Conservation (phyloP, 1,140 invertebrate species). For the Cherax quadricarinatus region DNA sequence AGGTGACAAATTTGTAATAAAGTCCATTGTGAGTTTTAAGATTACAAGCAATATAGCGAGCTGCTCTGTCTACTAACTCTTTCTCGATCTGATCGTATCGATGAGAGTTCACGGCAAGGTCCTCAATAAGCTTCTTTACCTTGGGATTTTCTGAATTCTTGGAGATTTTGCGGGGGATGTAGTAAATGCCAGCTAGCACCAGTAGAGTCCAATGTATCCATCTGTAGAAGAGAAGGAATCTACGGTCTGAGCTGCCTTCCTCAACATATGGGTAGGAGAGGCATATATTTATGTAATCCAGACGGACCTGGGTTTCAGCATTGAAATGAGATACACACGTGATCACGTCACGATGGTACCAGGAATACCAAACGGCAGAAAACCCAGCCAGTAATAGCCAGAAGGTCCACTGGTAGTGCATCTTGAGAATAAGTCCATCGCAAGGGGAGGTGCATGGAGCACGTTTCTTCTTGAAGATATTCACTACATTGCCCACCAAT, state of each 20-base stretch:
- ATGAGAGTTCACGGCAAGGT: slow-evolving; percentile 59
- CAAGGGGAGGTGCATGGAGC: slow-evolving; percentile 64
- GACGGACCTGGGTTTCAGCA: slow-evolving; percentile 64
- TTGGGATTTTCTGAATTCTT: slow-evolving; percentile 68
- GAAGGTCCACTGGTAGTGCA: slow-evolving; percentile 70
- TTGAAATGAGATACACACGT: slow-evolving; percentile 68
- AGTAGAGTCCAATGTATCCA: slow-evolving; percentile 69
- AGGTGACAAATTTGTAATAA: slow-evolving; percentile 68
- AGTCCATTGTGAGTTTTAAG: slow-evolving; percentile 67
- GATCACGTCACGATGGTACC: slow-evolving; percentile 68
- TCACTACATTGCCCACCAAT: slow-evolving; percentile 68
- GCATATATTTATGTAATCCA: slow-evolving; percentile 68
- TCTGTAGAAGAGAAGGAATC: slow-evolving; percentile 67
- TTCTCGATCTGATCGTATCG: slow-evolving; percentile 65
- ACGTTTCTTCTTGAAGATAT: slow-evolving; percentile 70
- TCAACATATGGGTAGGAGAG: slow-evolving; percentile 67
- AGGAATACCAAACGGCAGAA: slow-evolving; percentile 66
- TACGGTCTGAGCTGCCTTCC: slow-evolving; percentile 40
- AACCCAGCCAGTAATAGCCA: slow-evolving; percentile 68
- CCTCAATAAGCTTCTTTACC: slow-evolving; percentile 66
- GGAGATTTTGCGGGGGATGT: slow-evolving; percentile 67
- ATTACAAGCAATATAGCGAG: slow-evolving; percentile 61
- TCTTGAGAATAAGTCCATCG: slow-evolving; percentile 67
- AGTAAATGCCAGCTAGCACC: slow-evolving; percentile 69
- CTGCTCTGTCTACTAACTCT: slow-evolving; percentile 63